phyloP scores from a whole-genome alignment of 1,140 invertebrate genomes.

The Neoseiulus cucumeris region DNA sequence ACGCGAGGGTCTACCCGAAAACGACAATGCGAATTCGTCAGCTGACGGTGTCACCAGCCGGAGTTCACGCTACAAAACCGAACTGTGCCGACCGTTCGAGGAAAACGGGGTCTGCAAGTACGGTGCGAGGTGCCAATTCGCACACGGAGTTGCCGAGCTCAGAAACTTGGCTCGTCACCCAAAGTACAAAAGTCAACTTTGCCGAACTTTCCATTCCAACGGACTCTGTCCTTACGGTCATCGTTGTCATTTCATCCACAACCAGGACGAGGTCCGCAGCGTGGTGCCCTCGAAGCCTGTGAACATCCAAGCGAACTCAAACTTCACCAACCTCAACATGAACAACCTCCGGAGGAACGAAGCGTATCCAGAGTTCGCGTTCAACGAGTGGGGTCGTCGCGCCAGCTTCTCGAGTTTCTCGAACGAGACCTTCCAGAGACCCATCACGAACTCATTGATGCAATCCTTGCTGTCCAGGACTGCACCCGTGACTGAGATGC shows the following conservation, averaged over 20 bases:
- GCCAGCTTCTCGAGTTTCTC: background rate
- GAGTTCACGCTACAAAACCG: conserved; percentile 21
- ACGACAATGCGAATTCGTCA: background rate
- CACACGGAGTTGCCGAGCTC: conserved; percentile 20
- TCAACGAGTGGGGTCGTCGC: conserved; percentile 19
- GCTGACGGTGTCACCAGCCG: background rate
- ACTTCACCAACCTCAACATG: background rate
- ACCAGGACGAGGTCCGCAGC: background rate
- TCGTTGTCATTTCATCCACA: conserved; percentile 20
- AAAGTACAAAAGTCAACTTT: conserved; percentile 22
- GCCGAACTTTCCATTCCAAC: conserved; percentile 19
- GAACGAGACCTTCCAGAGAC: too few relatives aligned
- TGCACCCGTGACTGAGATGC: too few relatives aligned
- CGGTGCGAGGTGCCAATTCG: conserved; percentile 21
- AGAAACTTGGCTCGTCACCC: conserved; percentile 19
- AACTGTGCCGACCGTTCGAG: conserved; percentile 20
- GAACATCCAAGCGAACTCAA: background rate
- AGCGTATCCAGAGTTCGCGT: conserved; percentile 19
- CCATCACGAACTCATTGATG: too few relatives aligned
- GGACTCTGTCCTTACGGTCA: conserved; percentile 22
- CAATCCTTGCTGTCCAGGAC: too few relatives aligned
- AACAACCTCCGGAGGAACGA: background rate
- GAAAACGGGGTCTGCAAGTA: conserved; percentile 21
- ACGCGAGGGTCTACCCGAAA: background rate
- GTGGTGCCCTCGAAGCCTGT: background rate